Percentiles rank a stretch among this genome's conserved stretches.
phyloP scores from a whole-genome alignment of 1,140 invertebrate species.

The Hesperophylax magnus region DNA sequence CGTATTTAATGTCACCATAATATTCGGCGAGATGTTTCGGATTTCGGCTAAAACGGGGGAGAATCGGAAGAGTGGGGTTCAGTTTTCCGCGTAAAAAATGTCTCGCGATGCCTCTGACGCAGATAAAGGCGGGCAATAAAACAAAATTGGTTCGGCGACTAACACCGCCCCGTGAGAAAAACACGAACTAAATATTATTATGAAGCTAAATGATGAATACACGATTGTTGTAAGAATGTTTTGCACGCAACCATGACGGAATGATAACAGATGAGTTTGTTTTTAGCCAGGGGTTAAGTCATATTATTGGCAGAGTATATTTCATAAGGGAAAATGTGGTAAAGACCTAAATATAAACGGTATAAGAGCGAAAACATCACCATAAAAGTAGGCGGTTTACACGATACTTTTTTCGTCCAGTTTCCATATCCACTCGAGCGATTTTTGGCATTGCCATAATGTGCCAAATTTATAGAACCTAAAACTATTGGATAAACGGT shows the following conservation, averaged over 20 bases:
- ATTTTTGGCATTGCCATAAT: too few relatives aligned
- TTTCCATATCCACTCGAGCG: too few relatives aligned
- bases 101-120: constrained; percentile 6
- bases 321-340: too few relatives aligned
- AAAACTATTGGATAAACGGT: too few relatives aligned
- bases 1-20: constrained; percentile 12
- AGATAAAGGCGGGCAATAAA: constrained; percentile 34
- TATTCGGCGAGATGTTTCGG: constrained; percentile 11
- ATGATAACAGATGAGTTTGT: background rate
- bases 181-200: constrained; percentile 13
- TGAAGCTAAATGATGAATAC: constrained; percentile 2
- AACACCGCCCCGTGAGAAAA: constrained; percentile 11
- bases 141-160: constrained; percentile 39
- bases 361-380: too few relatives aligned
- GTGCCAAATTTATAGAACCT: too few relatives aligned
- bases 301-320: too few relatives aligned
- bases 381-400: too few relatives aligned
- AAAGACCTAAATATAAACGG: too few relatives aligned
- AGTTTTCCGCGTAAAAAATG: constrained; percentile 10
- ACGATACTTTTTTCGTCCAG: too few relatives aligned
- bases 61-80: too few relatives aligned
- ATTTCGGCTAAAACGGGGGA: constrained; percentile 4
- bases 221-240: background rate
- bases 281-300: too few relatives aligned
- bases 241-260: background rate